Conservation (phyloP, 2,113 vertebrate genomes). For the Pachyramphus minor region DNA sequence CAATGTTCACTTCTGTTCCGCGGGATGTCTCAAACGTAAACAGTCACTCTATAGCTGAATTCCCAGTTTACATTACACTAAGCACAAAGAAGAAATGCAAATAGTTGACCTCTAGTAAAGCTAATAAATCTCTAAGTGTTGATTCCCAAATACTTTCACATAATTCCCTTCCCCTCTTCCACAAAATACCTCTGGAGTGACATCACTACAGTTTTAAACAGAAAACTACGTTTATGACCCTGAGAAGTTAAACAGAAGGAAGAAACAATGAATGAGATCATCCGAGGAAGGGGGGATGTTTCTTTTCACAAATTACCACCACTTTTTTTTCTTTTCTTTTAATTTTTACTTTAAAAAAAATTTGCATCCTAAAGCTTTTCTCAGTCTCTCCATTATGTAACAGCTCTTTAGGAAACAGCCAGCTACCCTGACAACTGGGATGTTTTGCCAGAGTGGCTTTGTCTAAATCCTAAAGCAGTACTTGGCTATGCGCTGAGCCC, state of each 20-base stretch:
- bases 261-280: conserved; percentile 73
- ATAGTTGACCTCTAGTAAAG: conserved; percentile 38
- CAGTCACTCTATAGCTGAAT: conserved; percentile 50
- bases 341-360: conserved; percentile 58
- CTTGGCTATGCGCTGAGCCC: conserved; percentile 65
- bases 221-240: conserved; percentile 65
- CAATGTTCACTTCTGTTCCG: background rate
- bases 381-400: conserved; percentile 79
- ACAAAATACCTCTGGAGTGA: conserved; percentile 53
- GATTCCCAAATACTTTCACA: conserved; percentile 47
- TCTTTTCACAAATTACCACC: conserved; percentile 76
- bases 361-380: conserved; percentile 78
- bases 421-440: conserved; percentile 79
- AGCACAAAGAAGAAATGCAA: conserved; percentile 30
- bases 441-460: conserved; percentile 78
- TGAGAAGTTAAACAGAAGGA: conserved; percentile 73
- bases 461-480: conserved; percentile 77
- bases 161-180: conserved; percentile 10
- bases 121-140: conserved; percentile 43
- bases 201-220: conserved; percentile 54
- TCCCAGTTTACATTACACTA: conserved; percentile 39
- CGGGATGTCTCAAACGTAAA: conserved; percentile 33
- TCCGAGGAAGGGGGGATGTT: conserved; percentile 22
- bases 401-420: conserved; percentile 76
- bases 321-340: conserved; percentile 20